These are phyloP conservation scores for Tenualosa thibaudeaui DNA, from an alignment of 2,797 vertebrate genomes.

Conservation along the genomic window DNA sequence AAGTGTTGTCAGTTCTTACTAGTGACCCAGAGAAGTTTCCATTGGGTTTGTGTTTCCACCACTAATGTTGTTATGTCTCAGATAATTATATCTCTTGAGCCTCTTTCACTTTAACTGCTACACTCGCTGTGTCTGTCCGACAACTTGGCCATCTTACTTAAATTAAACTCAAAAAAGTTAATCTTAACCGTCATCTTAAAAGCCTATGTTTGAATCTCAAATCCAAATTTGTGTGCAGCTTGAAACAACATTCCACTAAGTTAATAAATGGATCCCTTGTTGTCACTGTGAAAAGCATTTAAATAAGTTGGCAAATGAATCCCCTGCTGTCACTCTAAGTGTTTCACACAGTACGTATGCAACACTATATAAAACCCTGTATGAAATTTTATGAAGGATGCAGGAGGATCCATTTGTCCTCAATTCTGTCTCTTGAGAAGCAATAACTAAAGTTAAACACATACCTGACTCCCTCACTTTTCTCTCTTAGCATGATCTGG, in stretches of 20 bases:
- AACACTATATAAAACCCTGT: no score
- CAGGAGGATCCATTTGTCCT: neutral
- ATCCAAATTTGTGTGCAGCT: neutral
- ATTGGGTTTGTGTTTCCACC: conserved; percentile 40
- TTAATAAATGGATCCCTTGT: neutral
- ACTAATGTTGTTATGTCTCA: conserved; percentile 27
- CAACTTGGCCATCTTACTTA: neutral
- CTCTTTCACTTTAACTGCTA: neutral
- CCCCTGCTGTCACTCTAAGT: neutral
- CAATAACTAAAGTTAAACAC: neutral
- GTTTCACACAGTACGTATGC: neutral
- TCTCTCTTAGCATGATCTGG: neutral
- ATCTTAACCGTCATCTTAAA: neutral
- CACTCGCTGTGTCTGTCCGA: neutral
- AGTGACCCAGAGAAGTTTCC: conserved; percentile 45
- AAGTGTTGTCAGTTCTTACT: conserved; percentile 35
- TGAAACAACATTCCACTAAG: neutral
- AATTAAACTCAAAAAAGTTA: neutral
- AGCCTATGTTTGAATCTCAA: neutral
- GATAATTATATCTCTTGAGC: neutral
- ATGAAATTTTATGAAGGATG: neutral
- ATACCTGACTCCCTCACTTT: neutral
- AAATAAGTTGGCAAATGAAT: neutral
- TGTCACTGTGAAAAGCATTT: neutral
- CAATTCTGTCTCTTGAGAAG: neutral